Percentiles rank a stretch among this genome's conserved stretches.
Conservation (phyloP, 2,888 invertebrate genomes). For the Coecobrya sp. region DNA sequence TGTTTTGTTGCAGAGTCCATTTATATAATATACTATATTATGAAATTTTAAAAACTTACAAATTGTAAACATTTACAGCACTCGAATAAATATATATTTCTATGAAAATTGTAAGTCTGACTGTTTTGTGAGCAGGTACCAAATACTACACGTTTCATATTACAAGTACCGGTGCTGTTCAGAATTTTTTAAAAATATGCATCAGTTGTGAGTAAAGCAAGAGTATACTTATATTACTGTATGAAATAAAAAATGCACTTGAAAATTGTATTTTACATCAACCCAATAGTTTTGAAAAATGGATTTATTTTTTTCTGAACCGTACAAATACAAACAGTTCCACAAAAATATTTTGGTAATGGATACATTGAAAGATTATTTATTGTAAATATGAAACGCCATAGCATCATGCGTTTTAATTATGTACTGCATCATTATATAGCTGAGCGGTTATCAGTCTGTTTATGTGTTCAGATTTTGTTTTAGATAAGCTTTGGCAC, state of each 20-base stretch:
- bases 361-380: too few species aligned
- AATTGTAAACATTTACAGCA: background rate
- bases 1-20: background rate
- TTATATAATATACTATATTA: too few species aligned
- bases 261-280: background rate
- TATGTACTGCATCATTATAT: too few species aligned
- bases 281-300: background rate
- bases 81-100: constrained; percentile 20
- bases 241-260: constrained; percentile 22
- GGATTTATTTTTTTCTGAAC: too few species aligned
- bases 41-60: background rate
- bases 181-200: background rate
- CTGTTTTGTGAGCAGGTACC: constrained; percentile 63
- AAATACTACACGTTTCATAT: background rate
- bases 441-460: background rate
- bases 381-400: too few species aligned
- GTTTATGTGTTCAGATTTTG: background rate
- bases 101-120: constrained; percentile 73
- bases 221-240: background rate
- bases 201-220: background rate
- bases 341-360: background rate
- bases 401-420: too few species aligned
- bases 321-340: background rate
- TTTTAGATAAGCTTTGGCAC: constrained; percentile 66
- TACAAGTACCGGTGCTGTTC: constrained; percentile 20